Conservation (phyloP, 2,888 invertebrate genomes). For the Zaprionus bogoriensis region DNA sequence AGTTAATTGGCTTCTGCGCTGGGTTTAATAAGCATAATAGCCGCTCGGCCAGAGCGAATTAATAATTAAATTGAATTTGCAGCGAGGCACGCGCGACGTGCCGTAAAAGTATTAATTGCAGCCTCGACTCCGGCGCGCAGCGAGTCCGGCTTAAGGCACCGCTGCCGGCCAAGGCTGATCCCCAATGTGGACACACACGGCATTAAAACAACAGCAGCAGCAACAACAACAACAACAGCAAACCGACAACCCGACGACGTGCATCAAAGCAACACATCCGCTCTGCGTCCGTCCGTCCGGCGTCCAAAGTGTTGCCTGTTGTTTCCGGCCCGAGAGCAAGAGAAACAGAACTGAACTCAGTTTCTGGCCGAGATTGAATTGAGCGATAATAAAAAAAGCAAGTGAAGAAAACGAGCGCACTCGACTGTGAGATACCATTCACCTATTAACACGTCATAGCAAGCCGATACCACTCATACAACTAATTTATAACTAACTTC, state of each 20-base stretch:
- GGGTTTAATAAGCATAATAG: slow-evolving; percentile 71
- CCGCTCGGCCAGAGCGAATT: slow-evolving; percentile 49
- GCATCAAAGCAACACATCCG: slow-evolving; percentile 58
- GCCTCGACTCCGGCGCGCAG: slow-evolving; percentile 52
- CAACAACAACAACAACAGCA: not conserved
- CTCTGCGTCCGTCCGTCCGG: slow-evolving; percentile 7
- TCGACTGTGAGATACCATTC: slow-evolving; percentile 33
- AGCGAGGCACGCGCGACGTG: slow-evolving; percentile 15
- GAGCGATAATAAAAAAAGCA: slow-evolving; percentile 57
- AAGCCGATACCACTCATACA: too few species aligned
- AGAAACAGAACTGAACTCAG: not conserved
- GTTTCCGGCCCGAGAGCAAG: slow-evolving; percentile 48
- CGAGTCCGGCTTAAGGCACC: slow-evolving; percentile 52
- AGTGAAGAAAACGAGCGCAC: slow-evolving; percentile 14
- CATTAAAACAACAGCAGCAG: not conserved
- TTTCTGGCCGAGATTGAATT: slow-evolving; percentile 59
- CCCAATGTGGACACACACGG: slow-evolving; percentile 3
- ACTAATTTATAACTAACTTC: too few species aligned
- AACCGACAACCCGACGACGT: slow-evolving; percentile 26
- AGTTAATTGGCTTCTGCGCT: slow-evolving; percentile 62
- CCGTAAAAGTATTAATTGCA: slow-evolving; percentile 70
- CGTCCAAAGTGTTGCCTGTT: slow-evolving; percentile 59
- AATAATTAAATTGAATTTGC: slow-evolving; percentile 74
- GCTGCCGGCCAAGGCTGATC: slow-evolving; percentile 20
- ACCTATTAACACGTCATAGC: too few species aligned